Base-by-base conservation (phyloP, 1,140 invertebrate species). In the Lepidurus arcticus region DNA sequence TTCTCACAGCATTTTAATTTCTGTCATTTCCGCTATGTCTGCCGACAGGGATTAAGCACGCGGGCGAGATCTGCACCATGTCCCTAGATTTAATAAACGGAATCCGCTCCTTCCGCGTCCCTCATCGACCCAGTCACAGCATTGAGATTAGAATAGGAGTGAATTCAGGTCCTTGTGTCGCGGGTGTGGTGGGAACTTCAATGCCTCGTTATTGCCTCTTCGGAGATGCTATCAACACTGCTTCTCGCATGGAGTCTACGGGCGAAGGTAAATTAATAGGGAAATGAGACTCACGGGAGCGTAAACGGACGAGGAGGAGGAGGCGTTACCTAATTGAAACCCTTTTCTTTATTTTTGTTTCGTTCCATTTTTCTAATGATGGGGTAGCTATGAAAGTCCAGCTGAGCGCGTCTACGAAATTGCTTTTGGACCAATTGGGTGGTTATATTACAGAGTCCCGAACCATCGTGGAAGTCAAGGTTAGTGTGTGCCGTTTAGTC, bases 151-250 rank as follows among this genome's bases (percentile, higher is more conserved):
- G 90, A 9, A 88, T 90, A 26, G 90, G 90, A 0, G 83, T 90
- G 24, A 89, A 90, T 83, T 88, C 88, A 9, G 90, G 90, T 0
- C 84, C 87, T 1, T 90, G 92, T 16, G 90, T 92, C 43, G 91
- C 89, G 0, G 89, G 89, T 0, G 88, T 90, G 0, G 89, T 91
- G 1, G 89, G 89, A 5, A 86, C 87, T 16, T 89, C 87, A 45
- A 90, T 90, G 89, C 90, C 90, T 0, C 82, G 89, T 13, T 91
- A 91, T 83, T 91, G 90, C 81, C 84, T 91, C 13, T 91, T 91
- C 81, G 90, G 88, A 3, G 88, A 89, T 79, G 88, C 87, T 1
- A 86, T 89, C 74, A 89, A 88, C 81, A 88, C 86, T 10, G 87
- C 88, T 0, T 84, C 84, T 7, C 79, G 87, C 74, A 89, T 89